Conservation (phyloP, 2,888 invertebrate species). For the Spodoptera picta region DNA sequence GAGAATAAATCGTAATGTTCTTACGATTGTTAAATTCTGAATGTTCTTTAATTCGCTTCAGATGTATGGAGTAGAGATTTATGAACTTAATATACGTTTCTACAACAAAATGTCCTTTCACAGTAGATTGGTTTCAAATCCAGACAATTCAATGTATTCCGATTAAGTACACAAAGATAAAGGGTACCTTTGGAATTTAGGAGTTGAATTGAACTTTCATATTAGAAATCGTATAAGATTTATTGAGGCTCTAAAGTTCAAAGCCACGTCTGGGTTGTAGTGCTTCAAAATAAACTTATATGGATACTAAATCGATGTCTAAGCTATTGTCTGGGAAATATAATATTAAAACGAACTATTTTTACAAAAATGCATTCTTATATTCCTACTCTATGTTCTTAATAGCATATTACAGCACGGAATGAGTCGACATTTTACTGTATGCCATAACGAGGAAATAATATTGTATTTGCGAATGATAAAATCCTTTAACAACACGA, state of each 20-base stretch:
- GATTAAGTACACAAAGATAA: not conserved
- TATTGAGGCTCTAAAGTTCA: not conserved
- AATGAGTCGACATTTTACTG: no score
- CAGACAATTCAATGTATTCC: conserved; percentile 1
- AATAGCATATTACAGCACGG: no score
- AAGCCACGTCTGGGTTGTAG: not conserved
- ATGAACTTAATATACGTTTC: conserved; percentile 16
- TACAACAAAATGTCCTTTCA: conserved; percentile 9
- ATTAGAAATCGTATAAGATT: not conserved
- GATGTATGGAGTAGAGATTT: conserved; percentile 38
- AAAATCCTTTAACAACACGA: no score
- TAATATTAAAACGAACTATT: no score
- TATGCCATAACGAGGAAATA: no score
- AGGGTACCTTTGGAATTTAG: not conserved
- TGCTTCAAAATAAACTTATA: no score
- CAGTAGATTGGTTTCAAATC: not conserved
- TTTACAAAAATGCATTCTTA: no score
- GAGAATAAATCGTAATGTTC: conserved; percentile 74
- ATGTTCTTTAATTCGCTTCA: conserved; percentile 51
- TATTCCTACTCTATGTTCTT: no score
- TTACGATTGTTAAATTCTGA: conserved; percentile 62
- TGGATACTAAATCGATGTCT: no score
- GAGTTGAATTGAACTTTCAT: not conserved
- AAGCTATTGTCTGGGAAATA: no score
- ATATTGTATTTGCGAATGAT: no score